Evolutionary conservation across 2,113 vertebrate species (phyloP), one percentile per base, ranked within the genome.

Genomic region (Siniperca knerii): DNA sequence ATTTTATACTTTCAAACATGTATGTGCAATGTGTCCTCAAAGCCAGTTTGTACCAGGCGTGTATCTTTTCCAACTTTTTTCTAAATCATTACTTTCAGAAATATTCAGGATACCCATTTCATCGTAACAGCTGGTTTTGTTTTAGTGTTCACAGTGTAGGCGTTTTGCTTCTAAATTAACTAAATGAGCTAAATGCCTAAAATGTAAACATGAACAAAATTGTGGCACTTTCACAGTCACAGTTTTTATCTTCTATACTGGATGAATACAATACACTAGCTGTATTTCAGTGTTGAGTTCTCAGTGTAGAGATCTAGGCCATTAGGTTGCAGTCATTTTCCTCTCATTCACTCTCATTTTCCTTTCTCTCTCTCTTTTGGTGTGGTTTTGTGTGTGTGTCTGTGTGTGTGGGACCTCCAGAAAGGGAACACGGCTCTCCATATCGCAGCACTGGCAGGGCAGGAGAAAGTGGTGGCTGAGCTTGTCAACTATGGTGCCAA

Each of bases 351-450:
- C 52, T 88, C 61, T 84, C 65, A 37, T 81, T 81, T 80, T 23
- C 54, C 46, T 75, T 48, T 79, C 35, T 15, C 9, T 57, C 20
- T 81, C 33, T 37, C 35, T 37, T 37, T 37, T 2, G 35, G 35
- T 44, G 42, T 9, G 42, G 8, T 8, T 44, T 7, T 42, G 33
- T 65, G 57, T 75, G 25, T 67, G 65, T 76, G n/a, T 67, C 4
- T 66, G 0, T 70, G 48, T 42, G 40, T 76, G 40, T 81, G 44
- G 80, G 52, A 80, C 87, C 81, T 85, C 88, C 95, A 99, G 98
- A 99, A 99, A 85, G 98, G 98, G 81, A 99, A 99, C 94, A 99
- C 98, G 0, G 98, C 98, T 37, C 96, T 99, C 80, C 98, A 99
- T 92, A 99, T 99, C 0, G 98, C 98, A 11, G 97, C 98, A 11